A percentile compares a stretch with the other conserved stretches of the same genome.
Conservation (phyloP, 2,797 vertebrate genomes). For the Enteromius radiatus region DNA sequence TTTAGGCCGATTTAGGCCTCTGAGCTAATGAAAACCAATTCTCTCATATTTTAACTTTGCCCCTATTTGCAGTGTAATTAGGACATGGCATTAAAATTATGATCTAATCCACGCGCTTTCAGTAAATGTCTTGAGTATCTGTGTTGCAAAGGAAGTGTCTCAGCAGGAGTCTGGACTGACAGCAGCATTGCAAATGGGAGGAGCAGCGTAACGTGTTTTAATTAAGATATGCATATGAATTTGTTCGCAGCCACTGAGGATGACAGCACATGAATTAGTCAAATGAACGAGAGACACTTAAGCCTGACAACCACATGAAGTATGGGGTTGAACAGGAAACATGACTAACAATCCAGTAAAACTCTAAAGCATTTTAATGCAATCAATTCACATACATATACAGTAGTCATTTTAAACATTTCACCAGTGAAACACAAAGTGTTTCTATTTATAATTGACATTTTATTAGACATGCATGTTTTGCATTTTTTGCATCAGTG, state of each 20-base stretch:
- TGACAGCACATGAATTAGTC: slow-evolving; percentile 29
- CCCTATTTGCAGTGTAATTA: slow-evolving; percentile 31
- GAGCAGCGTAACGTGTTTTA: not conserved
- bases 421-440: not conserved
- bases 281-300: slow-evolving; percentile 12
- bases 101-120: not conserved
- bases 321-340: slow-evolving; percentile 1
- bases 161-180: not conserved
- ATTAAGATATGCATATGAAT: slow-evolving; percentile 26
- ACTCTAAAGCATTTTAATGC: slow-evolving; percentile 1
- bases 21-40: slow-evolving; percentile 17
- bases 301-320: not conserved
- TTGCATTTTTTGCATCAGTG: not conserved
- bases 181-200: not conserved
- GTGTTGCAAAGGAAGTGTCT: slow-evolving; percentile 22
- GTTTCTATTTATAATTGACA: slow-evolving; percentile 15
- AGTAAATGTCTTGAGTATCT: slow-evolving; percentile 11
- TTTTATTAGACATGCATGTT: slow-evolving; percentile 7
- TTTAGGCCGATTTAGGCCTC: not conserved
- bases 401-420: not conserved
- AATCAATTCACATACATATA: not conserved
- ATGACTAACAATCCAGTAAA: not conserved
- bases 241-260: slow-evolving; percentile 15
- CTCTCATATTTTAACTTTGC: too few species aligned
- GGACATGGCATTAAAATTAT: slow-evolving; percentile 16